These are phyloP conservation scores for Ptychochromis oligacanthus DNA, from an alignment of 2,113 vertebrate species.

Conservation along the genomic window DNA sequence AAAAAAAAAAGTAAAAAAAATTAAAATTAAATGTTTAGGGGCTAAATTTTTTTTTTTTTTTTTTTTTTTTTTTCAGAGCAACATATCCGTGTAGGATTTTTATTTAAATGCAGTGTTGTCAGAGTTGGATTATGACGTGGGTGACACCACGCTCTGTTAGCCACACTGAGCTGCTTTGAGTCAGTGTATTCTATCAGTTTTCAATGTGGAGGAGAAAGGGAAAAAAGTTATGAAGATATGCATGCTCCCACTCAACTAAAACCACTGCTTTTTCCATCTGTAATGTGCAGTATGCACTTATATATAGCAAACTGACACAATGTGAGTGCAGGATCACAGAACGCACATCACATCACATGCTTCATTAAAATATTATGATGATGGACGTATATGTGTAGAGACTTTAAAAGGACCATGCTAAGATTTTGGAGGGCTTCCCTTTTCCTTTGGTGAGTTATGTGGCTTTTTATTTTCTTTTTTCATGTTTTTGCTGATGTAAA, in stretches of 20 bases:
- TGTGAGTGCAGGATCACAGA: not conserved
- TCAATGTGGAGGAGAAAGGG: not conserved
- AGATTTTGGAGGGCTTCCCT: not conserved
- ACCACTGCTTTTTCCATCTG: not conserved
- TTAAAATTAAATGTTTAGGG: too few species aligned
- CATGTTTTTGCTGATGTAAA: accelerated
- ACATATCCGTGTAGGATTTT: constrained; percentile 30
- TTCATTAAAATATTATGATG: not conserved
- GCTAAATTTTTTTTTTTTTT: too few species aligned
- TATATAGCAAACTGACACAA: not conserved
- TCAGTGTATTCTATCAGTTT: not conserved
- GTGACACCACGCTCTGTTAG: not conserved
- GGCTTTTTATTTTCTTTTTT: accelerated
- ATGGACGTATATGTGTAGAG: not conserved
- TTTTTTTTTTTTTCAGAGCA: not conserved
- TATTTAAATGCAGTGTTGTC: constrained; percentile 36
- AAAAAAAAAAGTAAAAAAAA: too few species aligned
- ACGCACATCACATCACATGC: not conserved
- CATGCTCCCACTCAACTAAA: not conserved
- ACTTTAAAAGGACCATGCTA: not conserved
- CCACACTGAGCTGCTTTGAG: constrained; percentile 5
- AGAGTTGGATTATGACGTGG: constrained; percentile 18
- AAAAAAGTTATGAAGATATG: not conserved
- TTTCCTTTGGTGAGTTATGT: not conserved
- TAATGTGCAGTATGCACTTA: not conserved